Conservation (phyloP, 2,888 invertebrate species). For the Meta bourneti region DNA sequence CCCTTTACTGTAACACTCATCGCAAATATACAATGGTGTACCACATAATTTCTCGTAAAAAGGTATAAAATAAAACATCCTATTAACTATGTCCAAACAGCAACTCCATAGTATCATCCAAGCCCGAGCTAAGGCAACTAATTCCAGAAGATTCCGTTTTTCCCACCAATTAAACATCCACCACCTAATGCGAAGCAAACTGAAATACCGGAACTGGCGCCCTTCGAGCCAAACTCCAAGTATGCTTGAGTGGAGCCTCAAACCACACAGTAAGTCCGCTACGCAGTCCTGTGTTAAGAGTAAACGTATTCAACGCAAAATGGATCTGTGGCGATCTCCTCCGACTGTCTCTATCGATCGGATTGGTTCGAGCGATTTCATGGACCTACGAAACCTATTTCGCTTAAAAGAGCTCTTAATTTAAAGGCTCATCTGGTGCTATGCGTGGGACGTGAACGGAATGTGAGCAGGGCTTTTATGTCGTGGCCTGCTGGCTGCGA, state of each 20-base stretch:
- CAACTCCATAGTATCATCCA: too few species aligned
- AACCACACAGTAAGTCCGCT: neutral
- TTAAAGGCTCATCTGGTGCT: conserved; percentile 38
- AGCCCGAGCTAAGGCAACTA: too few species aligned
- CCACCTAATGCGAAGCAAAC: too few species aligned
- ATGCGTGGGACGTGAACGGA: conserved; percentile 14
- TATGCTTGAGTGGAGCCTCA: neutral
- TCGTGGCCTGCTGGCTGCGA: neutral
- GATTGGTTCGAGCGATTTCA: conserved; percentile 43
- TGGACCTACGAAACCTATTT: conserved; percentile 20
- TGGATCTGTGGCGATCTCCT: neutral
- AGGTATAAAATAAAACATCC: too few species aligned
- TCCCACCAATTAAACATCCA: too few species aligned
- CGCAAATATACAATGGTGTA: too few species aligned
- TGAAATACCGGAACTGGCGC: too few species aligned
- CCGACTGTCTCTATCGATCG: conserved; percentile 29
- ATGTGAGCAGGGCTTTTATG: conserved; percentile 4
- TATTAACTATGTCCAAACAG: too few species aligned
- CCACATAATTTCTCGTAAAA: too few species aligned
- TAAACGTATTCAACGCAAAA: conserved; percentile 3
- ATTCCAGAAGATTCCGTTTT: too few species aligned
- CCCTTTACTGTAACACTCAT: too few species aligned
- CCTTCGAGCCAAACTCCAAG: too few species aligned
- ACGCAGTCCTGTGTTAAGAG: neutral
- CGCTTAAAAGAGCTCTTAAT: conserved; percentile 60